Evolutionary conservation across 1,140 invertebrate genomes (phyloP).

Genomic region (Leptinotarsa texana): DNA sequence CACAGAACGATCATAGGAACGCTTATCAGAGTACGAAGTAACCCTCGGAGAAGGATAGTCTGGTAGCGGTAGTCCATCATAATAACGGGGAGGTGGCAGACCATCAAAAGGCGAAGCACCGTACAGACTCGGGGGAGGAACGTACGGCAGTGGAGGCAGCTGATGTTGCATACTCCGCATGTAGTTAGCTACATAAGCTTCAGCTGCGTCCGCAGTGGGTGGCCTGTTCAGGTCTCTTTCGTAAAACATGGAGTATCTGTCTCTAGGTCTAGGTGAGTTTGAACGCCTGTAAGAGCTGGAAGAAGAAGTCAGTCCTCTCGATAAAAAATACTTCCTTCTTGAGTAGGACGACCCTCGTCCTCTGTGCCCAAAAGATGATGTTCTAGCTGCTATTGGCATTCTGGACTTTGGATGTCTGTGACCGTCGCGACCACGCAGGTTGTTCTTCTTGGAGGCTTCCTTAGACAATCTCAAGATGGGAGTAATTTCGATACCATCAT

Average conservation of each 20-base stretch:
- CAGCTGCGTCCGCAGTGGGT: conserved; percentile 66
- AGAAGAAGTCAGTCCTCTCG: conserved; percentile 56
- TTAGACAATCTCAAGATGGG: conserved; percentile 88
- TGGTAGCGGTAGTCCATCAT: conserved; percentile 72
- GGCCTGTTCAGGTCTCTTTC: conserved; percentile 55
- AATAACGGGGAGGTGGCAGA: conserved; percentile 76
- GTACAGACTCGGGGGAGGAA: conserved; percentile 65
- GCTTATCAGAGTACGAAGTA: conserved; percentile 69
- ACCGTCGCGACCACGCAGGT: conserved; percentile 59
- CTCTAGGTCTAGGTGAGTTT: conserved; percentile 59
- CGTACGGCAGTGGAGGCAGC: conserved; percentile 72
- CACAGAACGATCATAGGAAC: conserved; percentile 86
- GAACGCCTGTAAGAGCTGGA: conserved; percentile 61
- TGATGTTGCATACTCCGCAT: conserved; percentile 82
- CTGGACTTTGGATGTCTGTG: conserved; percentile 59
- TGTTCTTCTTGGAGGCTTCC: conserved; percentile 73
- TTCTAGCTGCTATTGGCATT: conserved; percentile 54
- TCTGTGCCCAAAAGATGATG: conserved; percentile 54
- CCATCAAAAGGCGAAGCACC: conserved; percentile 66
- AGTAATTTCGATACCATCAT: conserved; percentile 90
- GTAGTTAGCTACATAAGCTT: conserved; percentile 77
- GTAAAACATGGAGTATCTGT: conserved; percentile 50
- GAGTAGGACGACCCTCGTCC: conserved; percentile 56
- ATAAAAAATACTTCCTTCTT: conserved; percentile 59
- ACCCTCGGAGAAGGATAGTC: conserved; percentile 62